Evolutionary conservation across 2,797 vertebrate genomes (phyloP).

Genomic region (Orientallactaga sibirica): DNA sequence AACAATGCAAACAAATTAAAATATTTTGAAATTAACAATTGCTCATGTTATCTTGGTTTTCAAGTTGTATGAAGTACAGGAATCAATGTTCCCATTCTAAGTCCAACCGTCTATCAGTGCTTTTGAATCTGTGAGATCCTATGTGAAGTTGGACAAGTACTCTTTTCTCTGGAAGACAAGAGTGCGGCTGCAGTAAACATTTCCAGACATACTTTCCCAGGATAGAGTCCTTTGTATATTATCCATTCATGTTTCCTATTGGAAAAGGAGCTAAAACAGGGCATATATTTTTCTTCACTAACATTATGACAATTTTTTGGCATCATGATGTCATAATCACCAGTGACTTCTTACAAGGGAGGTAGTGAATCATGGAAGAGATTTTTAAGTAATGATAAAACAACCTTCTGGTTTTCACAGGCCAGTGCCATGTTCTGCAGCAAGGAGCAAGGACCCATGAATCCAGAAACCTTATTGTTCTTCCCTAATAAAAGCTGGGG

Average conservation of each 20-base stretch:
- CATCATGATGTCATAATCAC: neutral
- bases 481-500: conserved; percentile 27
- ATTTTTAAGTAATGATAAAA: conserved; percentile 21
- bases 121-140: conserved; percentile 45
- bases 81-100: conserved; percentile 61
- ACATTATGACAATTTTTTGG: neutral
- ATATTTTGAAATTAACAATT: conserved; percentile 77
- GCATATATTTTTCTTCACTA: neutral
- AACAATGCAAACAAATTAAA: conserved; percentile 79
- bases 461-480: conserved; percentile 17
- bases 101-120: conserved; percentile 46
- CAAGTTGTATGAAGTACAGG: conserved; percentile 47
- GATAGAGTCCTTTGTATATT: conserved; percentile 36
- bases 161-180: conserved; percentile 37
- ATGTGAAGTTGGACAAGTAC: neutral
- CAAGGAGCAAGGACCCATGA: neutral
- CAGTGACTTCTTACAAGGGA: conserved; percentile 43
- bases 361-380: neutral
- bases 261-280: conserved; percentile 44
- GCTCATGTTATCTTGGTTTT: conserved; percentile 63
- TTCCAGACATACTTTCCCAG: conserved; percentile 48
- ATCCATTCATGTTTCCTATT: conserved; percentile 14
- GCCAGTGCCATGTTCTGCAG: neutral
- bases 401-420: conserved; percentile 6
- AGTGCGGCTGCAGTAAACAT: conserved; percentile 40